These are phyloP conservation scores for Spilogale gracilis DNA, from an alignment of 2,113 vertebrate species.

Conservation along the genomic window DNA sequence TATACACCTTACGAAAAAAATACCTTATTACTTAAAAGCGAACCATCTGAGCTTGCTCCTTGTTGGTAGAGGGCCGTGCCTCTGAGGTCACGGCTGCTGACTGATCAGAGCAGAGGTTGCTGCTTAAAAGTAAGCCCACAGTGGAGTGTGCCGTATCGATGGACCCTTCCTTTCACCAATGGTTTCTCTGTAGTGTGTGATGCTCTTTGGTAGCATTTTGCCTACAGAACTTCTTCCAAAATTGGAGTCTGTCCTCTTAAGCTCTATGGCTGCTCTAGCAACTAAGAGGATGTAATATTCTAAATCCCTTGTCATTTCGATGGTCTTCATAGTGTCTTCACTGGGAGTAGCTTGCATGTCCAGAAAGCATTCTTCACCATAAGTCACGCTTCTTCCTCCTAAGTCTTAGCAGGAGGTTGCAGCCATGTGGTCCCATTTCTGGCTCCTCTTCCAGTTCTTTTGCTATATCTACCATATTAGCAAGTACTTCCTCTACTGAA, in stretches of 20 bases:
- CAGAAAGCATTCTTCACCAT: background rate
- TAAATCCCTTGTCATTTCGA: background rate
- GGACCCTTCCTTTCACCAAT: background rate
- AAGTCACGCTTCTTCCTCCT: background rate
- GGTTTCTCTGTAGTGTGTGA: background rate
- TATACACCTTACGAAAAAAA: background rate
- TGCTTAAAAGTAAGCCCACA: background rate
- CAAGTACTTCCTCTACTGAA: background rate
- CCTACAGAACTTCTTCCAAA: background rate
- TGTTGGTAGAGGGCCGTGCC: background rate
- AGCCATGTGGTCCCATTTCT: too few species aligned
- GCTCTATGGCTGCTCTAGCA: background rate
- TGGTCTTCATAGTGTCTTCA: background rate
- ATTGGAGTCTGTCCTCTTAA: background rate
- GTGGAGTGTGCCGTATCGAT: background rate
- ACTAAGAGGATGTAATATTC: background rate
- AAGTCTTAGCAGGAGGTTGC: background rate
- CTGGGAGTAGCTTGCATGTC: background rate
- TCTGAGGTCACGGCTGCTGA: background rate
- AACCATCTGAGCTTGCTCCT: background rate
- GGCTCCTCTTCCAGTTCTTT: background rate
- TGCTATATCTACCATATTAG: background rate
- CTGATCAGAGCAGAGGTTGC: background rate
- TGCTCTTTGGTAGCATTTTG: background rate
- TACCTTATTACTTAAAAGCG: background rate